Base-by-base conservation (phyloP, 2,113 vertebrate species). In the Atrichornis clamosus region DNA sequence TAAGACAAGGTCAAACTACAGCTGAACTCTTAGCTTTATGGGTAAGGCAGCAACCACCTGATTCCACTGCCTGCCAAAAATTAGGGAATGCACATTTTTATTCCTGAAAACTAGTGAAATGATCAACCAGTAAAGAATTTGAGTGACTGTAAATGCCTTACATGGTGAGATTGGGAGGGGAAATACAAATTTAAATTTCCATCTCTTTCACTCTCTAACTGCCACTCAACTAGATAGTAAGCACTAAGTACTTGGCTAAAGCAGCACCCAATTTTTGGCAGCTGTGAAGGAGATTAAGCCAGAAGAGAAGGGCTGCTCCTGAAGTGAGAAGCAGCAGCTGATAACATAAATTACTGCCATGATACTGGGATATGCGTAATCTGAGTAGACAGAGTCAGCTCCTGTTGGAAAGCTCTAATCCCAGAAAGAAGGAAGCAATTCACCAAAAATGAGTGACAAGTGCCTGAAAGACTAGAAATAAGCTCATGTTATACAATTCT, bases 131-230 rank as follows among this genome's bases (percentile, higher is more conserved):
- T 32, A 65, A 91, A 50, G 27, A 72, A 44, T 41, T 7, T 56
- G 18, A 76, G 6, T 18, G 21, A 23, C 20, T 58, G 13, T 41
- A 81, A 65, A 70, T 70, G 28, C 8, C 3, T 19, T 33, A 7
- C 9, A 11, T 39, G 22, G 23, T 6, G 13, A 30, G 6, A 55
- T 0, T 4, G 5, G 2, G 6, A 4, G 7, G 8, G 23, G 15
- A 26, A 68, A 33, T 10, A 10, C 3, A 63, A 59, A 70, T n/a
- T 65, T 8, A 37, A 16, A 30, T 33, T 89, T 78, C 14, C 7
- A 62, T 84, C 3, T 6, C n/a, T 81, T 62, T 73, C 30, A 15
- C 8, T 70, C 22, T 53, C 30, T 56, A 75, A 58, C 23, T 81
- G 15, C 28, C 6, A 32, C 32, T 84, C 2, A 81, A 1, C 46